These are phyloP conservation scores for Daubentonia madagascariensis DNA, from an alignment of 2,113 vertebrate species.

Conservation along the genomic window DNA sequence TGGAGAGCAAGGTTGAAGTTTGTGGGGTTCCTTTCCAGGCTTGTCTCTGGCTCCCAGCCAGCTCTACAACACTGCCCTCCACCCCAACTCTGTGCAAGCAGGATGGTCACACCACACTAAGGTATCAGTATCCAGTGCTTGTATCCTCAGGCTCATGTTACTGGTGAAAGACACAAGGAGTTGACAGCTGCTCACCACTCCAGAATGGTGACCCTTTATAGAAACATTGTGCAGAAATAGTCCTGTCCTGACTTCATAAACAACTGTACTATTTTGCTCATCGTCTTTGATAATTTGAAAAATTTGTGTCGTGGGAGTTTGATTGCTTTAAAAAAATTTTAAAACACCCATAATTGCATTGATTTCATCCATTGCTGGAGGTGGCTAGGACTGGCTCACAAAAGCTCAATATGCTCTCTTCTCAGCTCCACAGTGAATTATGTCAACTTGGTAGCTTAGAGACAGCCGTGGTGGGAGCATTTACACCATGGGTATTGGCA, in stretches of 20 bases:
- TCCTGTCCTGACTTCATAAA: not conserved
- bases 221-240: not conserved
- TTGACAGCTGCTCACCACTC: not conserved
- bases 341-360: not conserved
- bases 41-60: not conserved
- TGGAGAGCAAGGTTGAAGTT: not conserved
- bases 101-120: accelerated
- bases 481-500: not conserved
- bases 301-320: not conserved
- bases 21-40: not conserved
- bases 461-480: not conserved
- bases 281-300: not conserved
- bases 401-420: not conserved
- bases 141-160: accelerated
- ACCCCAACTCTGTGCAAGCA: accelerated
- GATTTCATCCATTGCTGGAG: not conserved
- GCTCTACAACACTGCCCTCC: not conserved
- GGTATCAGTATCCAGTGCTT: not conserved
- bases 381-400: not conserved
- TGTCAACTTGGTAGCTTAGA: not conserved
- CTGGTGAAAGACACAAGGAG: not conserved
- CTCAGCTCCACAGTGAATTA: not conserved
- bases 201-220: not conserved
- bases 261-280: not conserved
- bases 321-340: not conserved